A percentile compares a stretch with the other conserved stretches of the same genome.
These are phyloP conservation scores for Oreochromis mossambicus DNA, from an alignment of 2,797 vertebrate genomes.

Conservation along the genomic window DNA sequence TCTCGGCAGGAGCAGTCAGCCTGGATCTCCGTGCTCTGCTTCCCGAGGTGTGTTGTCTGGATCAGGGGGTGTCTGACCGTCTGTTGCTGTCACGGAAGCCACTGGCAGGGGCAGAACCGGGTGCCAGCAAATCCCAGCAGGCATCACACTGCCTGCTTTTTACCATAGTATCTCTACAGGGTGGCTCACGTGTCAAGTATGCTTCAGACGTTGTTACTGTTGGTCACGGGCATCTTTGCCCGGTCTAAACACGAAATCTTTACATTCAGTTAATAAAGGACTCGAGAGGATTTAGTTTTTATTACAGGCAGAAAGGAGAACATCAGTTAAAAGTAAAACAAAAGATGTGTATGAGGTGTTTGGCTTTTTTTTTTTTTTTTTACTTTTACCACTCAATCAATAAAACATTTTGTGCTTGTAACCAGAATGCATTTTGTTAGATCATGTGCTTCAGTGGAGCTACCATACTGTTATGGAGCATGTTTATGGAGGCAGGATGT, in stretches of 20 bases:
- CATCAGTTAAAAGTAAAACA: background rate
- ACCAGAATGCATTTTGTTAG: background rate
- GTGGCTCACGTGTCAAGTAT: background rate
- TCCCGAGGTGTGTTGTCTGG: conserved; percentile 24
- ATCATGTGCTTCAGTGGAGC: background rate
- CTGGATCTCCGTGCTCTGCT: conserved; percentile 4
- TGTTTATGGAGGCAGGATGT: background rate
- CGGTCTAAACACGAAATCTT: background rate
- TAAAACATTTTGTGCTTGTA: background rate
- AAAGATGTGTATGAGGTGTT: background rate
- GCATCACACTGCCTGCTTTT: background rate
- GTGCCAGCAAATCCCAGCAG: background rate
- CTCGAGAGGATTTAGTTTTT: background rate
- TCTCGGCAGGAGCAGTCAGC: conserved; percentile 32
- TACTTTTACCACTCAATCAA: background rate
- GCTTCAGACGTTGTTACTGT: background rate
- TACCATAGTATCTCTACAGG: background rate
- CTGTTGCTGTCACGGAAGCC: conserved; percentile 26
- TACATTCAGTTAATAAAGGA: background rate
- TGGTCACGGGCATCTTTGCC: background rate
- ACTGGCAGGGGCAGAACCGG: background rate
- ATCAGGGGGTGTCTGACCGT: conserved; percentile 20
- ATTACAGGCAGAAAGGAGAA: background rate
- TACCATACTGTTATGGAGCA: background rate
- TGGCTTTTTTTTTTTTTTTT: background rate